Percentiles rank a stretch among this genome's conserved stretches.
Evolutionary conservation across 2,797 vertebrate species (phyloP).

Genomic region (Cynodonichthys magdalenae): DNA sequence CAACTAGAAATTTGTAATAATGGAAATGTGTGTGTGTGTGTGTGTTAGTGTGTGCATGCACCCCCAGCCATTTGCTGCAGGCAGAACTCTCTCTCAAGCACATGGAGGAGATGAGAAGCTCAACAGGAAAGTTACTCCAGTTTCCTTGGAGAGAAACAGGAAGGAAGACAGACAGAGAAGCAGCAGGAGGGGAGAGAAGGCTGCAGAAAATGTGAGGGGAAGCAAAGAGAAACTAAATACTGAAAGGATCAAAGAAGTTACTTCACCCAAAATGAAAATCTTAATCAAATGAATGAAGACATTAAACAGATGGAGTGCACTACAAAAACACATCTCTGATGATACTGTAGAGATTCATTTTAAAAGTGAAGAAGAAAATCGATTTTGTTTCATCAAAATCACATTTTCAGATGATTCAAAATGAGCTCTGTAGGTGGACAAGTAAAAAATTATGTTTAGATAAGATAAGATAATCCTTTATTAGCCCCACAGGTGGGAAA

Average conservation of each 20-base stretch:
- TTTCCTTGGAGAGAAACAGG: conserved; percentile 8
- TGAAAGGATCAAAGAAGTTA: neutral
- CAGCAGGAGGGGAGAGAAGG: conserved; percentile 1
- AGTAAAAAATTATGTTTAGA: neutral
- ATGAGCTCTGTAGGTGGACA: too few relatives aligned
- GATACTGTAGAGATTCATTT: too few relatives aligned
- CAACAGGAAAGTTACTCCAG: conserved; percentile 28
- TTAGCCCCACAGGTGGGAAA: too few relatives aligned
- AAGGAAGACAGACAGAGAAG: neutral
- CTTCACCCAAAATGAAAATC: neutral
- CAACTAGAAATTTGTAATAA: conserved; percentile 54
- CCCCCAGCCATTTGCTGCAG: conserved; percentile 53
- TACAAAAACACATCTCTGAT: too few relatives aligned
- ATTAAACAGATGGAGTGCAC: neutral
- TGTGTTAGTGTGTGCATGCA: neutral
- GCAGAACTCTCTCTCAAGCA: conserved; percentile 41
- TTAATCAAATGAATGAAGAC: neutral
- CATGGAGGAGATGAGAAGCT: conserved; percentile 11
- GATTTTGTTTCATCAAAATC: too few relatives aligned
- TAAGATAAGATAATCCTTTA: too few relatives aligned
- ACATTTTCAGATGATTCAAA: too few relatives aligned
- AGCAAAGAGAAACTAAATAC: neutral
- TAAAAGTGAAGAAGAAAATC: too few relatives aligned
- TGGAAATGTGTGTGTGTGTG: conserved; percentile 28
- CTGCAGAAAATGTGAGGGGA: neutral